A percentile compares a stretch with the other conserved stretches of the same genome.
Conservation (phyloP, 2,888 invertebrate genomes). For the Parnassius mnemosyne region DNA sequence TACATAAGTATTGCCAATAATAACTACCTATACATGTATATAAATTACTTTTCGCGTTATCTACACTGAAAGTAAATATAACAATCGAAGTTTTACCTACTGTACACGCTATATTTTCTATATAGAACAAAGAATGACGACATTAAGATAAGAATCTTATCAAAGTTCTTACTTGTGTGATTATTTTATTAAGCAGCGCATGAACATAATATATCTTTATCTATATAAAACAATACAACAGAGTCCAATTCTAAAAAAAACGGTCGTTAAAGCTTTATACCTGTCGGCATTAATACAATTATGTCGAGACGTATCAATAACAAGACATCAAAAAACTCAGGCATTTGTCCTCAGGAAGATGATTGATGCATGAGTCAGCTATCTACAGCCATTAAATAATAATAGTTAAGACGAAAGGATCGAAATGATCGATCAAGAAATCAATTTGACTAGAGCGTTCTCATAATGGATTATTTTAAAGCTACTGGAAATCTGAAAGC, state of each 20-base stretch:
- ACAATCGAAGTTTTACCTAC: constrained; percentile 22
- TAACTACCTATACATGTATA: not conserved
- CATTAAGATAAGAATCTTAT: constrained; percentile 20
- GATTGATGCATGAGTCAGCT: constrained; percentile 68
- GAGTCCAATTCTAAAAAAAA: constrained; percentile 8
- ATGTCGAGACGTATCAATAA: constrained; percentile 29
- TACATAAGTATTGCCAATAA: not conserved
- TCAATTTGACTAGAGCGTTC: constrained; percentile 67
- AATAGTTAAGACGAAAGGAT: constrained; percentile 68
- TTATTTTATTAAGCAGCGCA: constrained; percentile 15
- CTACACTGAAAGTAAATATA: constrained; percentile 5
- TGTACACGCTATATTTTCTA: constrained; percentile 16
- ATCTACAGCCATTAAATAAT: constrained; percentile 76
- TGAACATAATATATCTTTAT: not conserved
- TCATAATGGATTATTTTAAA: constrained; percentile 68
- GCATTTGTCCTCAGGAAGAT: constrained; percentile 67
- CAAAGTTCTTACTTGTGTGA: constrained; percentile 14
- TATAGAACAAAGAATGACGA: constrained; percentile 26
- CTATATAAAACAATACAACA: constrained; percentile 6
- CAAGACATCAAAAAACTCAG: constrained; percentile 46
- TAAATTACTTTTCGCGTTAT: constrained; percentile 9
- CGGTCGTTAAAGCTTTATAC: constrained; percentile 11
- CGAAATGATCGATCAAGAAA: constrained; percentile 74
- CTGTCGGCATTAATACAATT: constrained; percentile 23
- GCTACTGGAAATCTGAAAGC: constrained; percentile 64